Conservation (phyloP, 2,113 vertebrate genomes). For the Chaetops frenatus region DNA sequence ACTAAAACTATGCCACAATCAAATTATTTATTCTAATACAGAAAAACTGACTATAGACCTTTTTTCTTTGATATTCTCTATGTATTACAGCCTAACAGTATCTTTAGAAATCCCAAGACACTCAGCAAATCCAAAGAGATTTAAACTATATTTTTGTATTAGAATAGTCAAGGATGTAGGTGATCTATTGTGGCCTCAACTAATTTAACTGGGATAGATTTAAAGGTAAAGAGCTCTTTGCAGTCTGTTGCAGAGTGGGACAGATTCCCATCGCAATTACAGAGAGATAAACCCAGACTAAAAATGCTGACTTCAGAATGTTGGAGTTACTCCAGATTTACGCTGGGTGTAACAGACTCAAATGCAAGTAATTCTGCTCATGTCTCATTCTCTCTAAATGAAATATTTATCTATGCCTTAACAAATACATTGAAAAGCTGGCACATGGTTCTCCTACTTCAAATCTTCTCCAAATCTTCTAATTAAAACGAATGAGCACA, state of each 20-base stretch:
- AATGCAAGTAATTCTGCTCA: background rate
- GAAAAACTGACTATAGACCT: background rate
- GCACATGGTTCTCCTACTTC: background rate
- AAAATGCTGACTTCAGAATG: background rate
- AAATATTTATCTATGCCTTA: constrained; percentile 25
- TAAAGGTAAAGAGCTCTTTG: constrained; percentile 40
- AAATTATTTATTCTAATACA: constrained; percentile 4
- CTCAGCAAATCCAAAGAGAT: constrained; percentile 41
- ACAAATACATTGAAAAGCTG: background rate
- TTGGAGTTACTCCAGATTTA: constrained; percentile 6
- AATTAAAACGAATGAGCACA: background rate
- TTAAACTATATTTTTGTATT: constrained; percentile 52
- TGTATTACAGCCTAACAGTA: background rate
- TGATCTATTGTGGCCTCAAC: background rate
- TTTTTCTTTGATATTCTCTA: constrained; percentile 24
- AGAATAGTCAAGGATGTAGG: constrained; percentile 59
- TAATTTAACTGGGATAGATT: constrained; percentile 50
- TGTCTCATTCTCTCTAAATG: background rate
- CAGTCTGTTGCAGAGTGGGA: background rate
- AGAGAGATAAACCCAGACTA: background rate
- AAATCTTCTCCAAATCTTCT: background rate
- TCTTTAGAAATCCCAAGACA: constrained; percentile 44
- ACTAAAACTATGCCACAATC: background rate
- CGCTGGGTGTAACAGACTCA: background rate
- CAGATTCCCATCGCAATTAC: constrained; percentile 22